Percentiles rank a stretch among this genome's conserved stretches.
Evolutionary conservation across 2,113 vertebrate genomes (phyloP).

Genomic region (Hyla sarda): DNA sequence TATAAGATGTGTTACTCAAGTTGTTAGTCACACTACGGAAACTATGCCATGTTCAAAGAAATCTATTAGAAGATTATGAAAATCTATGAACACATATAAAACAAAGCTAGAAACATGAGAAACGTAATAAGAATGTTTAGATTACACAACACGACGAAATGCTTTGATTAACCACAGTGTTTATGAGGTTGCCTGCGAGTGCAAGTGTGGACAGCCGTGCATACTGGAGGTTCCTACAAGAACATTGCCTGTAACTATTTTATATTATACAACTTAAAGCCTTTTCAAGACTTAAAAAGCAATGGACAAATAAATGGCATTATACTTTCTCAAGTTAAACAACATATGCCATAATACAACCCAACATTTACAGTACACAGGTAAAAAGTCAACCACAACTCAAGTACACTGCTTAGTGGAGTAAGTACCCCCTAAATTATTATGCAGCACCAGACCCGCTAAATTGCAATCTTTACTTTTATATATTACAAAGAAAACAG

Average conservation of each 20-base stretch:
- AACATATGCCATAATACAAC: no score
- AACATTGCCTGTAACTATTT: neutral
- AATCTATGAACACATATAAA: neutral
- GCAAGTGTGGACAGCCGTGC: neutral
- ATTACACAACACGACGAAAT: neutral
- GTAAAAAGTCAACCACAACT: no score
- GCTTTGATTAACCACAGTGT: neutral
- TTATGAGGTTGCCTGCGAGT: neutral
- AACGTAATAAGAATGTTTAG: neutral
- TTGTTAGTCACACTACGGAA: conserved; percentile 25
- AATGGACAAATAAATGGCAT: neutral
- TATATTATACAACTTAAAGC: neutral
- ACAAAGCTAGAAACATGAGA: neutral
- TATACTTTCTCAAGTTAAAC: neutral
- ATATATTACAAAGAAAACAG: no score
- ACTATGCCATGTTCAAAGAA: conserved; percentile 15
- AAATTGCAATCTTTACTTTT: no score
- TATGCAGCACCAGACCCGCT: no score
- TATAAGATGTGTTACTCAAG: conserved; percentile 17
- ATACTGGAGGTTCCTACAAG: neutral
- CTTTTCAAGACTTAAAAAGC: neutral
- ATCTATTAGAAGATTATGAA: neutral
- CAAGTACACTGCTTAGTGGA: no score
- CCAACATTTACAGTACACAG: no score
- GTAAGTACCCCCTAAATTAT: no score